Conservation (phyloP, 2,113 vertebrate species). For the Caracal caracal region DNA sequence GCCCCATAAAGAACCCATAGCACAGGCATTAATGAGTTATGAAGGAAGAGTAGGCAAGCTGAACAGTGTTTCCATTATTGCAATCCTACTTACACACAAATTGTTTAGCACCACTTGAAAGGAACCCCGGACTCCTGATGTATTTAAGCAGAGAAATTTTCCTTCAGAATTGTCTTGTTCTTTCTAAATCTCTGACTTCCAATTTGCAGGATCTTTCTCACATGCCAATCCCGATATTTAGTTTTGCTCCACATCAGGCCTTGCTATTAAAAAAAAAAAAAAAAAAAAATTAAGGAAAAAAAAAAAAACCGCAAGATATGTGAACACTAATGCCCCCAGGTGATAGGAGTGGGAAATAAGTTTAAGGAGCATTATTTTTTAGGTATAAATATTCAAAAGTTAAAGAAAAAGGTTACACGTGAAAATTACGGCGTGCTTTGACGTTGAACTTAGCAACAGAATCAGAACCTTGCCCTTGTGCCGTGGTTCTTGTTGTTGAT, state of each 20-base stretch:
- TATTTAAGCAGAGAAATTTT: background rate
- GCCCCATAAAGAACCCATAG: slow-evolving; percentile 72
- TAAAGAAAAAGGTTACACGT: background rate
- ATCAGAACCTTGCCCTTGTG: slow-evolving; percentile 60
- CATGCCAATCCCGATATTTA: background rate
- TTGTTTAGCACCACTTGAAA: slow-evolving; percentile 23
- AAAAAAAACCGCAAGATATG: slow-evolving; percentile 60
- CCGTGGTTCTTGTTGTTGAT: slow-evolving; percentile 21
- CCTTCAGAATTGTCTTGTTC: background rate
- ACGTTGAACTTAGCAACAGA: slow-evolving; percentile 67
- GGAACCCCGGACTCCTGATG: background rate
- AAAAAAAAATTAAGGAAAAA: slow-evolving; percentile 55
- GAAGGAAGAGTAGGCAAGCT: slow-evolving; percentile 50
- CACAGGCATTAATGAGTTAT: slow-evolving; percentile 70
- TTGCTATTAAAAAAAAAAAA: background rate
- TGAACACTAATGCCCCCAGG: slow-evolving; percentile 72
- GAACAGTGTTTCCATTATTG: background rate
- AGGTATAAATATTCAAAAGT: slow-evolving; percentile 33
- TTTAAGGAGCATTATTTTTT: slow-evolving; percentile 19
- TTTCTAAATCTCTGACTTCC: background rate
- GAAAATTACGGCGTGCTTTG: slow-evolving; percentile 44
- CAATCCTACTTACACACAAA: background rate
- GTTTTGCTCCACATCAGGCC: slow-evolving; percentile 1
- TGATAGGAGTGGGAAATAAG: slow-evolving; percentile 49
- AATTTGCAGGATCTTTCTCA: background rate